A percentile compares a stretch with the other conserved stretches of the same genome.
Evolutionary conservation across 1,140 invertebrate species (phyloP).

Genomic region (Nautilus pompilius): DNA sequence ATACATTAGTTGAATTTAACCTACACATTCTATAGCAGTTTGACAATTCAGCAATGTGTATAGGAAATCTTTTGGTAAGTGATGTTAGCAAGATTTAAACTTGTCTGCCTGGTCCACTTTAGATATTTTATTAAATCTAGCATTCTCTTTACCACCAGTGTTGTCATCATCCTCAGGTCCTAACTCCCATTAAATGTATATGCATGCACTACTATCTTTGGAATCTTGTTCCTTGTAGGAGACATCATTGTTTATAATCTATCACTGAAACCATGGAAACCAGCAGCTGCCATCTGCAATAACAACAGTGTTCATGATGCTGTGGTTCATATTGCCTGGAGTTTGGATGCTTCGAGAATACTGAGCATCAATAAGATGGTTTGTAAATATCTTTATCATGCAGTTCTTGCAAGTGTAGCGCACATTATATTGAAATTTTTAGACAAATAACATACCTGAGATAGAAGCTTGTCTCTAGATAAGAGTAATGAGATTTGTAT

Average conservation of each 20-base stretch:
- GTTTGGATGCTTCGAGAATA: slow-evolving; percentile 19
- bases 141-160: not conserved
- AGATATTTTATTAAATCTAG: too few relatives aligned
- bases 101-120: too few relatives aligned
- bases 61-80: too few relatives aligned
- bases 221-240: slow-evolving; percentile 9
- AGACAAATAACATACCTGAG: too few relatives aligned
- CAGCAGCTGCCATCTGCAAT: slow-evolving; percentile 15
- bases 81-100: too few relatives aligned
- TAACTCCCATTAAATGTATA: too few relatives aligned
- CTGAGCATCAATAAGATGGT: slow-evolving; percentile 21
- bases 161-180: not conserved
- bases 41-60: too few relatives aligned
- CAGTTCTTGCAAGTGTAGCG: not conserved
- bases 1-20: too few relatives aligned
- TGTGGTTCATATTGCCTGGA: slow-evolving; percentile 21
- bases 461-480: too few relatives aligned
- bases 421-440: not conserved
- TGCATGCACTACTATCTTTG: too few relatives aligned
- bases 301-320: slow-evolving; percentile 13
- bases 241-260: slow-evolving; percentile 26
- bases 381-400: not conserved
- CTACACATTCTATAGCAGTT: too few relatives aligned
- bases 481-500: too few relatives aligned
- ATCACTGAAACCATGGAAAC: slow-evolving; percentile 18